phyloP scores from a whole-genome alignment of 2,888 invertebrate genomes.

The Tigriopus californicus region DNA sequence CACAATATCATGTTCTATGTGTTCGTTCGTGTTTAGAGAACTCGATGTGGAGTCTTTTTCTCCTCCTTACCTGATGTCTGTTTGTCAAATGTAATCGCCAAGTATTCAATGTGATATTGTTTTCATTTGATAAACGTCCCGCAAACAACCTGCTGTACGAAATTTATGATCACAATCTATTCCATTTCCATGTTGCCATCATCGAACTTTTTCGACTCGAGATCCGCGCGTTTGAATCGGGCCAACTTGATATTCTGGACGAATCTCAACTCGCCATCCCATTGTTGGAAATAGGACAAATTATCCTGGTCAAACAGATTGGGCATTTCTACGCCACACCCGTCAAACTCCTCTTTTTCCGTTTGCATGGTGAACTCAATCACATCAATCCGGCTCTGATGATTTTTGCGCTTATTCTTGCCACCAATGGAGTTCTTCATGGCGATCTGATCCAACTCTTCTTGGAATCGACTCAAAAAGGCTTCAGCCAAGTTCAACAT shows the following conservation, averaged over 20 bases:
- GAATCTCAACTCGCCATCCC: constrained; percentile 12
- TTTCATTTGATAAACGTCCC: too few relatives aligned
- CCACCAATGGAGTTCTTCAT: constrained; percentile 13
- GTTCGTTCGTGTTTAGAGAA: neutral
- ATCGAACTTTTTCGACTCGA: neutral
- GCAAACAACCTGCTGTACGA: too few relatives aligned
- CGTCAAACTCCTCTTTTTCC: constrained; percentile 6
- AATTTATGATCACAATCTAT: too few relatives aligned
- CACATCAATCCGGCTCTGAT: neutral
- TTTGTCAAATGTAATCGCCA: neutral
- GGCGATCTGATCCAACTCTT: constrained; percentile 9
- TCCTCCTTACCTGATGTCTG: neutral
- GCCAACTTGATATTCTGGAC: constrained; percentile 5
- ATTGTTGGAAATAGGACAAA: neutral
- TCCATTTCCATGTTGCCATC: too few relatives aligned
- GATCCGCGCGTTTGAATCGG: neutral
- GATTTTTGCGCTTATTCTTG: neutral
- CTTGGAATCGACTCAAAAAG: constrained; percentile 2
- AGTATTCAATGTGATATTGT: too few relatives aligned
- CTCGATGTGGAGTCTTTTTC: neutral
- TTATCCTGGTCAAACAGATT: constrained; percentile 3
- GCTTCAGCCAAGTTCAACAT: neutral
- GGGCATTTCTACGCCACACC: constrained; percentile 11
- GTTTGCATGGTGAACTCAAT: constrained; percentile 7
- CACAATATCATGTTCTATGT: neutral